Percentiles rank a stretch among this genome's conserved stretches.
These are phyloP conservation scores for Oryzias woworae DNA, from an alignment of 2,113 vertebrate genomes.

Conservation along the genomic window DNA sequence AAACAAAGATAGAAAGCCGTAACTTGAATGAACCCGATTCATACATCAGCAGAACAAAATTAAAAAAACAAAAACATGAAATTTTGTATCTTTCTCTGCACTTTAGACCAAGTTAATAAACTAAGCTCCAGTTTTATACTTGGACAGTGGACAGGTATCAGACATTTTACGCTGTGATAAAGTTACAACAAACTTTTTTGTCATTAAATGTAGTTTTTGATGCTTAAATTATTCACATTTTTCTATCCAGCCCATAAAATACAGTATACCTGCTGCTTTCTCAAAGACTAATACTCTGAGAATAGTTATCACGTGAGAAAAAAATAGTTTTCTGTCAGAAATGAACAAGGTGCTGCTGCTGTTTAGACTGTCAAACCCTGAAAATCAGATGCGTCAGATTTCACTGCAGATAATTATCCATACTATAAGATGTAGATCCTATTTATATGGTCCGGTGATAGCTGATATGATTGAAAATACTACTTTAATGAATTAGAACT, in stretches of 20 bases:
- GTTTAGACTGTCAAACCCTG: conserved; percentile 51
- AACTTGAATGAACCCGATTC: neutral
- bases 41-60: neutral
- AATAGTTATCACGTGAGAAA: conserved; percentile 22
- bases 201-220: conserved; percentile 23
- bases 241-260: conserved; percentile 1
- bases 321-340: conserved; percentile 42
- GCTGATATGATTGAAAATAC: too few relatives aligned
- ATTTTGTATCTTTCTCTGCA: conserved; percentile 25
- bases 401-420: conserved; percentile 8
- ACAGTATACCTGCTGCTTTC: neutral
- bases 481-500: too few relatives aligned
- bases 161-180: conserved; percentile 17
- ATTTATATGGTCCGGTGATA: too few relatives aligned
- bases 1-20: too few relatives aligned
- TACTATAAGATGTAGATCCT: too few relatives aligned
- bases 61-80: neutral
- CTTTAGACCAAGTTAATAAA: conserved; percentile 33
- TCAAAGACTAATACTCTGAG: conserved; percentile 20
- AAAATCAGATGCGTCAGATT: conserved; percentile 61
- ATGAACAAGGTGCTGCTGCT: conserved; percentile 53
- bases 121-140: conserved; percentile 16
- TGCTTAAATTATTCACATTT: neutral
- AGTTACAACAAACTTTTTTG: conserved; percentile 33
- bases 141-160: conserved; percentile 14